Evolutionary conservation across 1,140 invertebrate species (phyloP), one percentile per base, ranked within the genome.

Genomic region (Brachionus angularis): DNA sequence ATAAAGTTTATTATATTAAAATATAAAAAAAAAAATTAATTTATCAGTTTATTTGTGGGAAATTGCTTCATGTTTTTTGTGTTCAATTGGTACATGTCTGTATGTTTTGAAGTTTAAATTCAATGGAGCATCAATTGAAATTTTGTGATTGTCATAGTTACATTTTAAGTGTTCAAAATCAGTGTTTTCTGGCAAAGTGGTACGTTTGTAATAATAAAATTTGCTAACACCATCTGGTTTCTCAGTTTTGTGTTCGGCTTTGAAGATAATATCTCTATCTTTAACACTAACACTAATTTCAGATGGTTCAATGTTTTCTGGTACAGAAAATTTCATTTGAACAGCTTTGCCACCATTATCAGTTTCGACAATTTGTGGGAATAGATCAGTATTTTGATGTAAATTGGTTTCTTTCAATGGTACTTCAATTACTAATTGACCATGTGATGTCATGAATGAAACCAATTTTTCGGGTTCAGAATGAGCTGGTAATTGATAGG

Each of bases 91-190:
- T 1, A 67, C 62, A 47, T 23, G 8, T 50, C 31, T 67, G 10
- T 47, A 18, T 23, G 39, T 5, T 50, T 34, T 67, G 14, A 47
- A 47, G 29, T 67, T 67, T 25, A 67, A 29, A 34, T 67, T 50
- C 27, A 67, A 50, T 47, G 62, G 62, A 3, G 62, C 62, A 46
- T 67, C 31, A 36, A 67, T 47, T 3, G 62, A 31, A 46, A 67
- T 47, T 27, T 50, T 67, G 16, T 67, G 62, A 12, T 67, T 47
- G 1, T 67, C 62, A 50, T 67, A 67, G 36, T 67, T 67, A 23
- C 62, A 71, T 27, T 71, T 71, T 10, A 71, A 44, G n/a, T 52
- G 33, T 8, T 52, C 47, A 39, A 71, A 50, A 55, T 71, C 67
- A 7, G 67, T 71, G 31, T 53, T 53, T 29, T 50, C 46, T 52